Conservation (phyloP, 2,797 vertebrate species). For the Trichosurus vulpecula region DNA sequence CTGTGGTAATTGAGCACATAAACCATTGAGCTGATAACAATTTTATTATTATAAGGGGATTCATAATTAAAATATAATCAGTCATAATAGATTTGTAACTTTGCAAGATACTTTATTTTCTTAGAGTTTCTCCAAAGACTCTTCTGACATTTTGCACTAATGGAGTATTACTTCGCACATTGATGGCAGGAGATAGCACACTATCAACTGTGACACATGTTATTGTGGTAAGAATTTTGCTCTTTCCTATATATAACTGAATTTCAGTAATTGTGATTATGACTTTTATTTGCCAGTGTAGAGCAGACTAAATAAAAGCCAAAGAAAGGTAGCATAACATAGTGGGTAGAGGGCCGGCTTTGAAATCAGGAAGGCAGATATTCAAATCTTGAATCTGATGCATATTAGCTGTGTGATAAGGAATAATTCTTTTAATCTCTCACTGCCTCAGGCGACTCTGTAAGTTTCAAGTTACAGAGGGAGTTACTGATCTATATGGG, state of each 20-base stretch:
- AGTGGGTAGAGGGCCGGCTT: background rate
- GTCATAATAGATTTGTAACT: constrained; percentile 59
- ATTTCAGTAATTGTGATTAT: background rate
- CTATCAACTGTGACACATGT: constrained; percentile 93
- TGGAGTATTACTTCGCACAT: constrained; percentile 92
- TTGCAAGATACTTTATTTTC: constrained; percentile 48
- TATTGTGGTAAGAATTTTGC: constrained; percentile 91
- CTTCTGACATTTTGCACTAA: constrained; percentile 96
- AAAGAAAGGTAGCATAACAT: background rate
- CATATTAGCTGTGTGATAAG: too few species aligned
- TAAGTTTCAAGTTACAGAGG: background rate
- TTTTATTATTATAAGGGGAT: constrained; percentile 19
- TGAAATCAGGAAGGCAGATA: background rate
- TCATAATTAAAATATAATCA: constrained; percentile 22
- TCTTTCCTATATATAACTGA: constrained; percentile 33
- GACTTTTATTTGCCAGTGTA: background rate
- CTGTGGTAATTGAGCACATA: constrained; percentile 31
- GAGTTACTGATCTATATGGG: background rate
- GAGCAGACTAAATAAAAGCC: background rate
- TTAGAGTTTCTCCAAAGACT: constrained; percentile 94
- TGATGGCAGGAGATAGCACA: constrained; percentile 93
- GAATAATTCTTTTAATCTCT: background rate
- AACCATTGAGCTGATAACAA: background rate
- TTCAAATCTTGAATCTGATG: background rate
- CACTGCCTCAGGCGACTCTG: background rate